A percentile compares a stretch with the other conserved stretches of the same genome.
phyloP scores from a whole-genome alignment of 2,797 vertebrate genomes.

The Pampus argenteus region DNA sequence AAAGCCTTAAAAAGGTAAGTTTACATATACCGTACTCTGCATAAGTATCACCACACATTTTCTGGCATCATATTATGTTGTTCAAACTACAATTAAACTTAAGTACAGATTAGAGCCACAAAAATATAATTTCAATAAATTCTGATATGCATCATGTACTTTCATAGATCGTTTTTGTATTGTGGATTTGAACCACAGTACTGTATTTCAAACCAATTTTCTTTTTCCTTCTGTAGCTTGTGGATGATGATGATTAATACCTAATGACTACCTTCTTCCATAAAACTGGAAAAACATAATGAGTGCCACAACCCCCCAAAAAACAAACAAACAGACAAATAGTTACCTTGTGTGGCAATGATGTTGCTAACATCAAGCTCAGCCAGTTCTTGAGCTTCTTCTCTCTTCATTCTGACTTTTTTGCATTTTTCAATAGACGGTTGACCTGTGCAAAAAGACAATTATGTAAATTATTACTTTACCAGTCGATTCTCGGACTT shows the following conservation, averaged over 20 bases:
- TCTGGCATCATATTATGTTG: background rate
- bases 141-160: background rate
- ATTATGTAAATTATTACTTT: background rate
- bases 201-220: background rate
- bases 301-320: background rate
- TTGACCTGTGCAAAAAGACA: constrained; percentile 72
- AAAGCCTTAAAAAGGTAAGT: no score
- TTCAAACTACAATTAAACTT: background rate
- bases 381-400: constrained; percentile 88
- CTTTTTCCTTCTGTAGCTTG: background rate
- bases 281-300: background rate
- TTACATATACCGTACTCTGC: no score
- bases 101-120: background rate
- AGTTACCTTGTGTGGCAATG: constrained; percentile 85
- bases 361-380: constrained; percentile 90
- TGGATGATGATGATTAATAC: background rate
- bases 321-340: background rate
- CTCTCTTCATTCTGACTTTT: constrained; percentile 81
- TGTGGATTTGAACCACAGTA: background rate
- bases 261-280: background rate
- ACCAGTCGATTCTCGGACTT: background rate
- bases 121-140: background rate
- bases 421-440: constrained; percentile 90
- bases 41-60: no score
- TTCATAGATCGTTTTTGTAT: background rate